Base-by-base conservation (phyloP, 2,113 vertebrate species). In the Etheostoma cragini region DNA sequence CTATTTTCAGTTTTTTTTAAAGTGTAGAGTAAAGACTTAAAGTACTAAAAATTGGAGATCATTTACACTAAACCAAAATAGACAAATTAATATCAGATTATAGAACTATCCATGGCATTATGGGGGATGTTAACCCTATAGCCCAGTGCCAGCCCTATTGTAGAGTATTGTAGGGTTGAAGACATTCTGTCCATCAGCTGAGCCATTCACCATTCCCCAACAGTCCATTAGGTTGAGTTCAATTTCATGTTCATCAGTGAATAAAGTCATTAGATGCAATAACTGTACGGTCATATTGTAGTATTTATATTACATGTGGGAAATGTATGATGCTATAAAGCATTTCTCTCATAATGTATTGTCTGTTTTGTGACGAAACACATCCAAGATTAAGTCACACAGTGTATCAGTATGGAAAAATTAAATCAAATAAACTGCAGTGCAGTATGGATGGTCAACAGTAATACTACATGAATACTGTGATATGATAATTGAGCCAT, bases 401-500 rank as follows among this genome's bases (percentile, higher is more conserved):
- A 50, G 19, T 33, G 15, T 21, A 6, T 26, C 15, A 46, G 50
- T 57, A 47, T 64, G 19, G 5, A 67, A 52, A 47, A 53, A 0
- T 33, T 53, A 47, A 57, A 35, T 54, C 8, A 47, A 15, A 72
- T 52, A 16, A 8, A 50, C 16, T 19, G 52, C 57, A 69, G n/a
- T 6, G 52, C 62, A 69, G n/a, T 6, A n/a, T 26, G 63, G 30
- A 52, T 50, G 54, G 13, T 42, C 0, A 38, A 63, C 30, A 56
- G 47, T 24, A 49, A 68, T 24, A 19, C 42, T 49, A 33, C 50
- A n/a, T 52, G n/a, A 68, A 69, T 30, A 52, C 26, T 49, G 24
- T 45, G 11, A 82, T 24, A 52, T 65, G 64, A 50, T 77, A 26
- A 77, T 77, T 65, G n/a, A 13, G 30, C 33, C 24, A 21, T 64